These are phyloP conservation scores for Galeopsomyia nigrocyanea DNA, from an alignment of 2,888 invertebrate genomes.

Conservation along the genomic window DNA sequence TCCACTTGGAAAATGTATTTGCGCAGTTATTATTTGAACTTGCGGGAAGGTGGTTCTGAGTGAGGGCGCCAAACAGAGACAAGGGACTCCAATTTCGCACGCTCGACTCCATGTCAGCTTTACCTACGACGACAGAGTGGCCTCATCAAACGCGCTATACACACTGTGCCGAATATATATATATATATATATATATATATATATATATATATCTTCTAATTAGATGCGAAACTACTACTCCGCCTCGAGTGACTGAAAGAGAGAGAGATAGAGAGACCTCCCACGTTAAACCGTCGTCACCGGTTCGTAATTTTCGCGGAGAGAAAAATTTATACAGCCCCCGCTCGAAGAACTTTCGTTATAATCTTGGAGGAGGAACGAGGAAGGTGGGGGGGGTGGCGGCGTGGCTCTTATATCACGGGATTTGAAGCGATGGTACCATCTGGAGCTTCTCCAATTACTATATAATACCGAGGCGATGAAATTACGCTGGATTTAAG, in stretches of 20 bases:
- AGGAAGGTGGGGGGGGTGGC: background rate
- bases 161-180: background rate
- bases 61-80: background rate
- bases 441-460: conserved; percentile 46
- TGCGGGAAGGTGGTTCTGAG: conserved; percentile 5
- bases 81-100: conserved; percentile 24
- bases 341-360: conserved; percentile 34
- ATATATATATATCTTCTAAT: conserved; percentile 20
- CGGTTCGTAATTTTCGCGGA: conserved; percentile 1
- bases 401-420: conserved; percentile 25
- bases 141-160: conserved; percentile 21
- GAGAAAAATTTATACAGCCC: conserved; percentile 31
- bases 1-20: background rate
- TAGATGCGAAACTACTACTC: conserved; percentile 27
- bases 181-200: no score
- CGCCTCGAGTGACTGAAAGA: conserved; percentile 4
- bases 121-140: conserved; percentile 5
- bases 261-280: background rate
- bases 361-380: conserved; percentile 25
- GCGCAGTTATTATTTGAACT: conserved; percentile 12
- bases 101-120: conserved; percentile 11
- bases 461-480: conserved; percentile 41
- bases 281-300: conserved; percentile 5
- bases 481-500: conserved; percentile 46
- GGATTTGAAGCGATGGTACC: conserved; percentile 40